Conservation (phyloP, 2,797 vertebrate species). For the Myotis pilosus region DNA sequence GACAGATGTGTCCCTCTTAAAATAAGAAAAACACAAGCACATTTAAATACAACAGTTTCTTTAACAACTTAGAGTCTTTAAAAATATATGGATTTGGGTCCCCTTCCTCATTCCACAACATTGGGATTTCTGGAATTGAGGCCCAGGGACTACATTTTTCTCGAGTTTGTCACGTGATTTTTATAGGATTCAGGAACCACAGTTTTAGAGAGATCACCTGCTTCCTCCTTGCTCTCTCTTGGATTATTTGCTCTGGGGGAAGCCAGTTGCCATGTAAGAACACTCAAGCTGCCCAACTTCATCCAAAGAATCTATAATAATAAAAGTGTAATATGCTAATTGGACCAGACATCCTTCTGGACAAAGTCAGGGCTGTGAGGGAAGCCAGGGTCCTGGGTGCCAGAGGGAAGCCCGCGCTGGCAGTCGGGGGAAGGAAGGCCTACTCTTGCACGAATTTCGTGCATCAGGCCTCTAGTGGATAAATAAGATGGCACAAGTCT, state of each 20-base stretch:
- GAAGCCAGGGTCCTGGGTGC: no score
- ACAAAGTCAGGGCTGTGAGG: no score
- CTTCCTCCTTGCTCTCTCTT: background rate
- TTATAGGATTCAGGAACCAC: background rate
- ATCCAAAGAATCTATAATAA: background rate
- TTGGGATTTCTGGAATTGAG: background rate
- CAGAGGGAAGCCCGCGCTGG: no score
- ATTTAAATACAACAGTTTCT: background rate
- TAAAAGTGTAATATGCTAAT: no score
- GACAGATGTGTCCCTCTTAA: background rate
- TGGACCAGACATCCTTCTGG: no score
- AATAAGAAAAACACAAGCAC: background rate
- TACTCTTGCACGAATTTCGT: no score
- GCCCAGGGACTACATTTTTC: background rate
- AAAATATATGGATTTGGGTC: background rate
- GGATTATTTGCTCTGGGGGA: no score
- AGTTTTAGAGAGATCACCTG: conserved; percentile 18
- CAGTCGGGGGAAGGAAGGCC: no score
- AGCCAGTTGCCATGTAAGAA: no score
- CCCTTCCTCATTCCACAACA: background rate
- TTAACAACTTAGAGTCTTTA: background rate
- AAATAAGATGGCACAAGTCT: background rate
- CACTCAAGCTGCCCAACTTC: background rate
- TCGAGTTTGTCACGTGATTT: background rate
- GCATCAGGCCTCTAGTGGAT: background rate